These are phyloP conservation scores for Drosophila diplacantha DNA, from an alignment of 2,888 invertebrate genomes.

Conservation along the genomic window DNA sequence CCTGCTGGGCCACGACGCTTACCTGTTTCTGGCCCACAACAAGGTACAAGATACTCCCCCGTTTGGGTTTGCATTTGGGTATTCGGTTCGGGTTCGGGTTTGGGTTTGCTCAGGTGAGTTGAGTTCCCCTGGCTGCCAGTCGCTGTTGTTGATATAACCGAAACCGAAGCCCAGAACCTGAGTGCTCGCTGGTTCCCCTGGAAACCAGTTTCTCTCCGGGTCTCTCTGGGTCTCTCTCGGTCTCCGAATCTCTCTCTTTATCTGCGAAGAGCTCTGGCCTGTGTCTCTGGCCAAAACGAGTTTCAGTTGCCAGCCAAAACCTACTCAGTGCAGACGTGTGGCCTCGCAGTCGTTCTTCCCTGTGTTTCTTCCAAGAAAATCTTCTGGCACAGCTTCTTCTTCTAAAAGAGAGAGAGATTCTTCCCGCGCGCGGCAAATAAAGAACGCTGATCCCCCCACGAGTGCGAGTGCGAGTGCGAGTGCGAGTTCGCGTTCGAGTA, in stretches of 20 bases:
- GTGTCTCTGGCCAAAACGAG: slow-evolving; percentile 55
- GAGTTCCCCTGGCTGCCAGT: slow-evolving; percentile 33
- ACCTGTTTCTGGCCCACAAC: slow-evolving; percentile 40
- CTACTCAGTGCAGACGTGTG: slow-evolving; percentile 60
- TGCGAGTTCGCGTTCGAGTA: neutral
- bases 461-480: neutral
- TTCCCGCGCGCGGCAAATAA: slow-evolving; percentile 25
- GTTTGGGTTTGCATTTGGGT: slow-evolving; percentile 14
- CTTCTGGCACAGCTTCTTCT: neutral
- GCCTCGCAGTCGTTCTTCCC: slow-evolving; percentile 20
- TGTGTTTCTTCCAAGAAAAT: slow-evolving; percentile 1
- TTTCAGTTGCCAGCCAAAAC: slow-evolving; percentile 72
- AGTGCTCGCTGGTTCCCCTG: slow-evolving; percentile 36
- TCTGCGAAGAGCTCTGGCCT: slow-evolving; percentile 27
- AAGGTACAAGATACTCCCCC: slow-evolving; percentile 35
- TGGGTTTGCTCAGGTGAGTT: slow-evolving; percentile 50
- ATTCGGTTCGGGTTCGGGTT: slow-evolving; percentile 10
- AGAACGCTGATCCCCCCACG: slow-evolving; percentile 4
- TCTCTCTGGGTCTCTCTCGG: too few species aligned
- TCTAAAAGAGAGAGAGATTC: neutral
- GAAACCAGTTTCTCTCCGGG: slow-evolving; percentile 48
- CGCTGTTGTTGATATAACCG: slow-evolving; percentile 54
- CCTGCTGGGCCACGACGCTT: slow-evolving; percentile 35
- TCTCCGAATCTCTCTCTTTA: slow-evolving; percentile 10
- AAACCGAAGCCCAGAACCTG: slow-evolving; percentile 29